A percentile compares a stretch with the other conserved stretches of the same genome.
phyloP scores from a whole-genome alignment of 1,140 invertebrate genomes.

The Caenorhabditis remanei region DNA sequence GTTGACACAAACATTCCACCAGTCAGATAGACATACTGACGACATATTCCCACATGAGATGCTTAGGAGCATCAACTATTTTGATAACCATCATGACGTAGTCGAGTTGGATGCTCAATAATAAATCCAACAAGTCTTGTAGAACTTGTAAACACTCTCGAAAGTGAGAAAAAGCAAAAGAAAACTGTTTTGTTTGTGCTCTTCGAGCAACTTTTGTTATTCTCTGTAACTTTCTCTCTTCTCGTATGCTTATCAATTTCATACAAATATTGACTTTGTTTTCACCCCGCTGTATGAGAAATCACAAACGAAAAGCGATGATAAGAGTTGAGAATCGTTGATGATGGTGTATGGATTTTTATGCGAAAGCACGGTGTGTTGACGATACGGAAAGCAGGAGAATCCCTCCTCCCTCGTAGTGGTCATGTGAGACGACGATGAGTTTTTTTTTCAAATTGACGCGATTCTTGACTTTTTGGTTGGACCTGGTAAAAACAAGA shows the following conservation, averaged over 20 bases:
- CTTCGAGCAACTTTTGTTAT: neutral
- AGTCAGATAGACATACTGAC: constrained; percentile 20
- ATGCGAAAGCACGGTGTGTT: neutral
- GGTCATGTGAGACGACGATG: neutral
- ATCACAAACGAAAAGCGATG: constrained; percentile 7
- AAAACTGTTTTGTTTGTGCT: constrained; percentile 43
- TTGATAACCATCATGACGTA: constrained; percentile 21
- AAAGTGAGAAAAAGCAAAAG: neutral
- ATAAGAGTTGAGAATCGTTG: neutral
- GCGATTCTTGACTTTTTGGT: neutral
- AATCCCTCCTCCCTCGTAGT: neutral
- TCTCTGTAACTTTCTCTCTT: neutral
- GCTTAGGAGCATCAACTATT: neutral
- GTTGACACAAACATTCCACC: neutral
- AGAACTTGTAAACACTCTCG: neutral
- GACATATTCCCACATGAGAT: constrained; percentile 21
- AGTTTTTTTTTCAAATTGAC: neutral
- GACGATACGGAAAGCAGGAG: neutral
- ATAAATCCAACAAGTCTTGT: neutral
- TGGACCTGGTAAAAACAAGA: neutral
- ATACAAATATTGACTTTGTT: constrained; percentile 39
- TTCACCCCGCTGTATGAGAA: constrained; percentile 15
- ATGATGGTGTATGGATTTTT: constrained; percentile 29
- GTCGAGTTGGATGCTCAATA: neutral
- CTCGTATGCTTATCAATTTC: neutral